Conservation (phyloP, 2,113 vertebrate genomes). For the Clinocottus analis region DNA sequence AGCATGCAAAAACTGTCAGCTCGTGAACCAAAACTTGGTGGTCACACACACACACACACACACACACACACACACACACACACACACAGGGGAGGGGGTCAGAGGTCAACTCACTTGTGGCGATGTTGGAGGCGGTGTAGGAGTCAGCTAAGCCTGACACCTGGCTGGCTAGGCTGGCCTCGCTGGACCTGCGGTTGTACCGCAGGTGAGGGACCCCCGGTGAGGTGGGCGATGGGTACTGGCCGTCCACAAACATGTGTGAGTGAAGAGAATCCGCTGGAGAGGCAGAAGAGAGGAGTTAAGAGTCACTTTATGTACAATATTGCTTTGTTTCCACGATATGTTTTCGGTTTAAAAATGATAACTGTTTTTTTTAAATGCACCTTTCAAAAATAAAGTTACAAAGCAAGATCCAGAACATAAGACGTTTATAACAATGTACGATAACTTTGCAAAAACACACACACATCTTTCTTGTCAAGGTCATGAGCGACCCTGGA, state of each 20-base stretch:
- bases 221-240: slow-evolving; percentile 82
- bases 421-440: no score
- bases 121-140: slow-evolving; percentile 93
- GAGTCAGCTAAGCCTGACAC: slow-evolving; percentile 94
- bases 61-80: no score
- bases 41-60: neutral
- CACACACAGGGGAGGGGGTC: no score
- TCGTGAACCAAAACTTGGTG: slow-evolving; percentile 41
- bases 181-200: slow-evolving; percentile 88
- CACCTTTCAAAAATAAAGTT: neutral
- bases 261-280: slow-evolving; percentile 81
- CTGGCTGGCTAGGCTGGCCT: slow-evolving; percentile 97
- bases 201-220: slow-evolving; percentile 84
- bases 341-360: no score
- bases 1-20: slow-evolving; percentile 48
- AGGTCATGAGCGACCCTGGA: neutral
- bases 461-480: neutral
- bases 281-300: slow-evolving; percentile 28
- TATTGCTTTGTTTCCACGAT: no score
- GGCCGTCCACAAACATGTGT: slow-evolving; percentile 77
- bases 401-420: neutral
- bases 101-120: slow-evolving; percentile 90
- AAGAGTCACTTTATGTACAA: neutral
- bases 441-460: neutral
- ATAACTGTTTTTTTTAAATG: no score